Conservation (phyloP, 2,797 vertebrate genomes). For the Tarsius wallacei region DNA sequence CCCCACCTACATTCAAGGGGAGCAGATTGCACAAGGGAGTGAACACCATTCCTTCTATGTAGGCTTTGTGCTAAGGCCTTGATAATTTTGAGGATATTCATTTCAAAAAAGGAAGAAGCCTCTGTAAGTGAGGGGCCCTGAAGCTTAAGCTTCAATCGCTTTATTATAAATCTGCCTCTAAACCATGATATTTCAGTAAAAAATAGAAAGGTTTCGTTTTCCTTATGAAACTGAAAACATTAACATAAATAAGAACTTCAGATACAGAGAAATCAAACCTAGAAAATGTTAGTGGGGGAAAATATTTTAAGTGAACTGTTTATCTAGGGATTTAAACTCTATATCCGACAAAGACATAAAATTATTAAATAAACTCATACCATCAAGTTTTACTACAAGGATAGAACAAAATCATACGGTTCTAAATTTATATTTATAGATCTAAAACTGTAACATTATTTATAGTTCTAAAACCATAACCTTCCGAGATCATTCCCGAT, state of each 20-base stretch:
- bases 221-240: background rate
- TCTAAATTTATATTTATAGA: background rate
- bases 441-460: background rate
- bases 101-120: background rate
- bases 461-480: background rate
- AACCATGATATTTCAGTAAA: background rate
- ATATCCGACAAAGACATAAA: background rate
- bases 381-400: background rate
- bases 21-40: background rate
- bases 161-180: background rate
- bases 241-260: constrained; percentile 31
- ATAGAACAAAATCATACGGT: background rate
- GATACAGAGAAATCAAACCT: background rate
- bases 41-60: too few species aligned
- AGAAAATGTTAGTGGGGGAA: background rate
- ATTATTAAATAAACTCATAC: background rate
- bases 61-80: background rate
- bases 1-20: too few species aligned
- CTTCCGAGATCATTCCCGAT: background rate
- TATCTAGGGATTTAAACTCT: background rate
- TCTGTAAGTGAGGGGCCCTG: background rate
- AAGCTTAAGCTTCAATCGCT: background rate
- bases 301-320: background rate
- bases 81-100: background rate
- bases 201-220: background rate